A percentile compares a stretch with the other conserved stretches of the same genome.
Conservation (phyloP, 1,140 invertebrate species). For the Drosophila nasuta region DNA sequence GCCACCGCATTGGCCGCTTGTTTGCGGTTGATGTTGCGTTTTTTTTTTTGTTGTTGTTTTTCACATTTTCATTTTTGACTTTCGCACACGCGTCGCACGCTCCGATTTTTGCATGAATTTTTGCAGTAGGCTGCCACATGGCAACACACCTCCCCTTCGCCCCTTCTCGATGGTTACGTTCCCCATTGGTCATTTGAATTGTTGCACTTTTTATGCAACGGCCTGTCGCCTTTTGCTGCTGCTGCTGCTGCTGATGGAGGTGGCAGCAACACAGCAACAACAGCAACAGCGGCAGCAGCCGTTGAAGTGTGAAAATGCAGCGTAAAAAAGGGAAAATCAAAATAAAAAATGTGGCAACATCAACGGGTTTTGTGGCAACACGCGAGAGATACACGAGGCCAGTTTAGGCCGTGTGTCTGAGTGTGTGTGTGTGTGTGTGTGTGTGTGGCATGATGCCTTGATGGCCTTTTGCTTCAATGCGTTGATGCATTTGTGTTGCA, state of each 20-base stretch:
- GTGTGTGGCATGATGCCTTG: slow-evolving; percentile 6
- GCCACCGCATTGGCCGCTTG: slow-evolving; percentile 50
- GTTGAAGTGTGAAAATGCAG: slow-evolving; percentile 81
- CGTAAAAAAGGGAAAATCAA: slow-evolving; percentile 27
- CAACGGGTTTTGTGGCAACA: slow-evolving; percentile 47
- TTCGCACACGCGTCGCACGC: slow-evolving; percentile 36
- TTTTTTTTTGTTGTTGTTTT: slow-evolving; percentile 41
- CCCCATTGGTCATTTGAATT: slow-evolving; percentile 72
- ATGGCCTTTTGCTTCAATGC: slow-evolving; percentile 57
- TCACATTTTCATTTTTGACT: slow-evolving; percentile 37
- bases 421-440: not conserved
- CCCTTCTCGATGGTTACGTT: not conserved
- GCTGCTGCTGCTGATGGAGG: not conserved
- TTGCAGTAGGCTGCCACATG: slow-evolving; percentile 62
- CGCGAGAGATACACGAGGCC: not conserved
- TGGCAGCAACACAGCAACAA: no score
- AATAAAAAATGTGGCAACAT: slow-evolving; percentile 57
- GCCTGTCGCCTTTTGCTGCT: slow-evolving; percentile 39
- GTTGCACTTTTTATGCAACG: slow-evolving; percentile 79
- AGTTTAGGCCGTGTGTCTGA: slow-evolving; percentile 27
- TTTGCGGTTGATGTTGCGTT: slow-evolving; percentile 70
- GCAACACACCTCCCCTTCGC: slow-evolving; percentile 17
- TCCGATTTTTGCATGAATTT: slow-evolving; percentile 76
- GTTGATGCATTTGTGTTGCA: slow-evolving; percentile 79
- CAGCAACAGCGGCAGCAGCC: slow-evolving; percentile 31